Conservation (phyloP, 1,140 invertebrate genomes). For the Drosophila cardini region DNA sequence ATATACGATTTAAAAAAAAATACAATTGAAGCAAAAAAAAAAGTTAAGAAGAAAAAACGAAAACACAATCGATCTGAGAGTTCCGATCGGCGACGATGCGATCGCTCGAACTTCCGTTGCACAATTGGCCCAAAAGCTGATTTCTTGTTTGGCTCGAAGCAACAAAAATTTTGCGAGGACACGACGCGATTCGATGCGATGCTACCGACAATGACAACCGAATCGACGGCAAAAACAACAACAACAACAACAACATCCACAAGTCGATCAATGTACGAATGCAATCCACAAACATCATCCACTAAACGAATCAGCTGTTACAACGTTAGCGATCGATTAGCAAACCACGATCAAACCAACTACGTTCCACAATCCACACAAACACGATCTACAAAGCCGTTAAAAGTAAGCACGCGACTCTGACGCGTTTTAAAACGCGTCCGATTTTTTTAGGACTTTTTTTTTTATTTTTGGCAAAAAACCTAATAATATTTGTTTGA, state of each 20-base stretch:
- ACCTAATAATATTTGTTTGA: conserved; percentile 12
- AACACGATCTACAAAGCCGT: conserved; percentile 19
- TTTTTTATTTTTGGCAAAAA: conserved; percentile 2
- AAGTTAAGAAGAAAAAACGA: not conserved
- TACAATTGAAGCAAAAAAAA: too few relatives aligned
- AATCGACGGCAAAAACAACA: conserved; percentile 16
- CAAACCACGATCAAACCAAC: not conserved
- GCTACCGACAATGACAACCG: conserved; percentile 12
- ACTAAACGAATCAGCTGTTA: conserved; percentile 20
- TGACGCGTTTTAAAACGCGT: conserved; percentile 19
- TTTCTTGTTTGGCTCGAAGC: conserved; percentile 45
- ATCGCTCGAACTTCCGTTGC: conserved; percentile 77
- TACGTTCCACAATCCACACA: conserved; percentile 16
- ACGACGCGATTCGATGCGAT: not conserved
- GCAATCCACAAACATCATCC: conserved; percentile 7
- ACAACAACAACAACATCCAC: conserved; percentile 4
- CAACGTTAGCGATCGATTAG: not conserved
- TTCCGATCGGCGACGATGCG: conserved; percentile 53
- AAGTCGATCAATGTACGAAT: not conserved
- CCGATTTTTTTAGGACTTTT: not conserved
- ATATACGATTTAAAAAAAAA: conserved; percentile 1
- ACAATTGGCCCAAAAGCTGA: conserved; percentile 65
- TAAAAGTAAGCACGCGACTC: conserved; percentile 30
- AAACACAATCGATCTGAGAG: conserved; percentile 13
- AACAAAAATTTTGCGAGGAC: conserved; percentile 45